A percentile compares a stretch with the other conserved stretches of the same genome.
Conservation (phyloP, 2,888 invertebrate species). For the Bombylius discolor region DNA sequence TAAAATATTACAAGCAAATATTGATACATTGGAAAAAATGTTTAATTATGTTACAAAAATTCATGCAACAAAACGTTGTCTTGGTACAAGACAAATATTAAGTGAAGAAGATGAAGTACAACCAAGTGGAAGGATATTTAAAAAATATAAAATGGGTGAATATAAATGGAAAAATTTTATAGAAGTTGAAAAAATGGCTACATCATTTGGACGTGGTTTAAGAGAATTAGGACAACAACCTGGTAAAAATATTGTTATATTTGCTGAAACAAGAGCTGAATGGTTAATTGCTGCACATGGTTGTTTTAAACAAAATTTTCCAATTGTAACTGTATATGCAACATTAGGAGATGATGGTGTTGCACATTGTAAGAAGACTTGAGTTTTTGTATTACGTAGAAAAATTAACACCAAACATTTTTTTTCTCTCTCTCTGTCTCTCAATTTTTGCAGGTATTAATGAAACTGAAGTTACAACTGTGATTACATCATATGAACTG, state of each 20-base stretch:
- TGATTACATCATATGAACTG: conserved; percentile 86
- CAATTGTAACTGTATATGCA: conserved; percentile 94
- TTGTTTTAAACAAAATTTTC: conserved; percentile 86
- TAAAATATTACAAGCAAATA: conserved; percentile 58
- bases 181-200: conserved; percentile 59
- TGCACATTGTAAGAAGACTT: conserved; percentile 55
- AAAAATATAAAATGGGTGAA: conserved; percentile 90
- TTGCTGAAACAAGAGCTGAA: conserved; percentile 94
- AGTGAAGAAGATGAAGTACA: conserved; percentile 91
- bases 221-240: conserved; percentile 62
- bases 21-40: conserved; percentile 73
- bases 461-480: conserved; percentile 87
- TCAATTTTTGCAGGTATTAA: conserved; percentile 46
- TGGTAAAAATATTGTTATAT: conserved; percentile 71
- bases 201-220: conserved; percentile 72
- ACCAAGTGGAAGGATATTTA: conserved; percentile 87
- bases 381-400: not conserved
- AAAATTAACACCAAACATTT: not conserved
- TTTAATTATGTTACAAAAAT: conserved; percentile 63
- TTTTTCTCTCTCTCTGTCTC: no score
- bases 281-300: conserved; percentile 97
- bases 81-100: conserved; percentile 82
- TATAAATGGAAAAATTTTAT: conserved; percentile 81
- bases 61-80: conserved; percentile 60
- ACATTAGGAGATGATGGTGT: conserved; percentile 95